phyloP scores from a whole-genome alignment of 2,888 invertebrate species.

The Malthinus seriepunctatus region DNA sequence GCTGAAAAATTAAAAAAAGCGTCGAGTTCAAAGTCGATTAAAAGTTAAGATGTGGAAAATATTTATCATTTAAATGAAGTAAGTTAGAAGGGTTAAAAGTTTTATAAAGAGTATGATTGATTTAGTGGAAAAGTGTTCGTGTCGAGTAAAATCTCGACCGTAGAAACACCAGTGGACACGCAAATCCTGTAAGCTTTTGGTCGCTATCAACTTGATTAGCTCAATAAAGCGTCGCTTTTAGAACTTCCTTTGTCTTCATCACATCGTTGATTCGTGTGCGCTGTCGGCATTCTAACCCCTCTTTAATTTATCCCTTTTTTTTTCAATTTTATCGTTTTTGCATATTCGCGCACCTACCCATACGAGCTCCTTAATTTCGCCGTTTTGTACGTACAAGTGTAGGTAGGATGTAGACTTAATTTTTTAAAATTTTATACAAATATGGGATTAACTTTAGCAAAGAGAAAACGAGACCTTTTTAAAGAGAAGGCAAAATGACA shows the following conservation, averaged over 20 bases:
- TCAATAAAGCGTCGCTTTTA: constrained; percentile 33
- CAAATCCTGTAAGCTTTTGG: constrained; percentile 14
- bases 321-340: constrained; percentile 17
- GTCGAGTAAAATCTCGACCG: background rate
- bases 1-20: no score
- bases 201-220: constrained; percentile 33
- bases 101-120: background rate
- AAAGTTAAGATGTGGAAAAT: background rate
- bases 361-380: no score
- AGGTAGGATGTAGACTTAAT: no score
- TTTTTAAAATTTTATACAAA: constrained; percentile 1
- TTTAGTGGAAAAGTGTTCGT: constrained; percentile 7
- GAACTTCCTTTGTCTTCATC: constrained; percentile 27
- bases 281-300: constrained; percentile 20
- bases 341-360: background rate
- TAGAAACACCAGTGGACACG: constrained; percentile 15
- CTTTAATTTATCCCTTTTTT: constrained; percentile 20
- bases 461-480: constrained; percentile 5
- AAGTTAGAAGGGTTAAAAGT: background rate
- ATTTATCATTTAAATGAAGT: constrained; percentile 5
- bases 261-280: constrained; percentile 17
- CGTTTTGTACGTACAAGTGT: no score
- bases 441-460: background rate
- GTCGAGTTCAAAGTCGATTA: no score
- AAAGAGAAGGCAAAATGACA: constrained; percentile 13